Base-by-base conservation (phyloP, 2,797 vertebrate genomes). In the Gymnothorax javanicus region DNA sequence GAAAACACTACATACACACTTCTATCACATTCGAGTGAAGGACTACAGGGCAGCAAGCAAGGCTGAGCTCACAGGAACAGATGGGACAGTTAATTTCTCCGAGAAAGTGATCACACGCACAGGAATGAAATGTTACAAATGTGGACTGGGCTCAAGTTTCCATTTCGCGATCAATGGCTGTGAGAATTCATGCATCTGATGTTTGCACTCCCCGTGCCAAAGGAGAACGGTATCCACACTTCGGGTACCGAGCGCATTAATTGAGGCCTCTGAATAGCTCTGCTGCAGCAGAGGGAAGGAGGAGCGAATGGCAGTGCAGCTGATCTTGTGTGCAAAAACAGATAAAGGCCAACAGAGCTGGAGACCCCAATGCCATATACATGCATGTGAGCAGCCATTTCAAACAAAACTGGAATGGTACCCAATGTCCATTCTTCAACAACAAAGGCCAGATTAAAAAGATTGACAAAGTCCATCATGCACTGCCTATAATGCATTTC, bases 81-180 rank as follows among this genome's bases (percentile, higher is more conserved):
- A 60, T 25, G 58, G 82, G 27, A 25, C 71, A 23, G 62, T 15
- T 20, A 1, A 62, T 33, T 62, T 43, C 33, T 23, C 83, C 25
- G 84, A 85, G 71, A 71, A 71, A 71, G 50, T n/a, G 50, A 75
- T 27, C 56, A 33, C 43, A 85, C 52, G 27, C 17, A 73, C 71
- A 57, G 50, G 50, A 73, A 27, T 27, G 25, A 64, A 85, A 25
- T 58, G 52, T 43, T 56, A 11, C 1, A 54, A 23, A 54, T 79
- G 50, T 54, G 15, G 50, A 79, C 6, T 52, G 75, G 75, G 75
- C 6, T 43, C 12, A 79, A 79, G 75, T 54, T 79, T 8, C 15
- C 17, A 54, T 79, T 54, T 54, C 50, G 20, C 75, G 54, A 23
- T 9, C 75, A 54, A 79, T 50, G 52, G 75, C 50, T 79, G 43